phyloP scores from a whole-genome alignment of 92 coral and sea anemone genomes.

The Porites lobata region DNA sequence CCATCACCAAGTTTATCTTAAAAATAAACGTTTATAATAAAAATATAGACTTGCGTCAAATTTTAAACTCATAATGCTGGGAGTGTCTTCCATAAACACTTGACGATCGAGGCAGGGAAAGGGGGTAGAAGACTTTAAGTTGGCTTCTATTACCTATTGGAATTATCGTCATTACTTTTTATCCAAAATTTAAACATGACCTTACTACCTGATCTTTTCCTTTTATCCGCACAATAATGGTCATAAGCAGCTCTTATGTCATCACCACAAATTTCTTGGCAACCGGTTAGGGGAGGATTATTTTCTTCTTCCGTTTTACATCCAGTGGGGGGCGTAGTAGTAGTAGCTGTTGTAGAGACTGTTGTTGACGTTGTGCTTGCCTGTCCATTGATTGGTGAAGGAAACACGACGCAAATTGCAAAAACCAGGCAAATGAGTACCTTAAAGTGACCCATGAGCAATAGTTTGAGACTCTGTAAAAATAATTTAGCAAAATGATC shows the following conservation, averaged over 20 bases:
- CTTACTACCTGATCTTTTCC: background rate
- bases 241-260: background rate
- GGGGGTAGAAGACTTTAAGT: too few species aligned
- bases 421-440: background rate
- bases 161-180: too few species aligned
- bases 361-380: background rate
- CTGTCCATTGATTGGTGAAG: conserved; percentile 14
- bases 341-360: background rate
- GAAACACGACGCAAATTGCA: background rate
- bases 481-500: background rate
- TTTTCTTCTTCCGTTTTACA: background rate
- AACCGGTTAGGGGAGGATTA: background rate
- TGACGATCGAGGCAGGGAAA: too few species aligned
- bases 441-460: conserved; percentile 24
- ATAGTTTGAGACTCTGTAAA: background rate
- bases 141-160: too few species aligned
- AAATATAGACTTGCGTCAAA: too few species aligned
- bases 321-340: background rate
- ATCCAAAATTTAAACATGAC: too few species aligned
- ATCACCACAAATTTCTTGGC: background rate
- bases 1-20: too few species aligned
- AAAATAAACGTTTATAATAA: too few species aligned
- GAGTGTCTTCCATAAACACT: too few species aligned
- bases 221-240: background rate
- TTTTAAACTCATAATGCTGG: too few species aligned